Percentiles rank a stretch among this genome's conserved stretches.
phyloP scores from a whole-genome alignment of 53 echinoderm and acorn worm species.

The Stichopus horrens region DNA sequence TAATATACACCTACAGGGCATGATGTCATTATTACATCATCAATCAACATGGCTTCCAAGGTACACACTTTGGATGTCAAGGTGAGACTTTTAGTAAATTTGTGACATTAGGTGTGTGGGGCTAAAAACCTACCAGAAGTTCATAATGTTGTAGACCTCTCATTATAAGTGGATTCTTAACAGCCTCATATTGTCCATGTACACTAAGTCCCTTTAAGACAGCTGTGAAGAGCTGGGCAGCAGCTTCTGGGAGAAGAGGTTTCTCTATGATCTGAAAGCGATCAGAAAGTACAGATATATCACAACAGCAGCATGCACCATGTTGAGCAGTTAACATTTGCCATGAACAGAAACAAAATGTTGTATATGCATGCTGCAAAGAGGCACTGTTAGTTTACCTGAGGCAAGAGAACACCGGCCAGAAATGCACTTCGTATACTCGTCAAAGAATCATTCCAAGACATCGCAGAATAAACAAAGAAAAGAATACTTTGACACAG shows the following conservation, averaged over 20 bases:
- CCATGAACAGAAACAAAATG: no score
- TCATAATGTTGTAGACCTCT: slow-evolving; percentile 85
- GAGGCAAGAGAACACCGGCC: slow-evolving; percentile 68
- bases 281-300: neutral
- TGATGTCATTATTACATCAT: no score
- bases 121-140: slow-evolving; percentile 62
- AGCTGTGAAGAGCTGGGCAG: slow-evolving; percentile 69
- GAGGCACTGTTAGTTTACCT: slow-evolving; percentile 49
- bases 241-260: slow-evolving; percentile 61
- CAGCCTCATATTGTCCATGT: slow-evolving; percentile 90
- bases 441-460: slow-evolving; percentile 79
- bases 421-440: slow-evolving; percentile 79
- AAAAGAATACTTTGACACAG: slow-evolving; percentile 83
- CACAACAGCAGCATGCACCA: neutral
- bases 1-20: no score
- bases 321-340: no score
- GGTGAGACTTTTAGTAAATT: no score
- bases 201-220: slow-evolving; percentile 76
- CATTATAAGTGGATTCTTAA: slow-evolving; percentile 63
- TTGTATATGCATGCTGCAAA: neutral
- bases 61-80: no score
- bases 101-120: no score
- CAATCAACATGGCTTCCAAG: no score
- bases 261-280: slow-evolving; percentile 16
- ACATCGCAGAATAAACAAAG: slow-evolving; percentile 84